Conservation (phyloP, 2,113 vertebrate genomes). For the Hepsetus odoe region DNA sequence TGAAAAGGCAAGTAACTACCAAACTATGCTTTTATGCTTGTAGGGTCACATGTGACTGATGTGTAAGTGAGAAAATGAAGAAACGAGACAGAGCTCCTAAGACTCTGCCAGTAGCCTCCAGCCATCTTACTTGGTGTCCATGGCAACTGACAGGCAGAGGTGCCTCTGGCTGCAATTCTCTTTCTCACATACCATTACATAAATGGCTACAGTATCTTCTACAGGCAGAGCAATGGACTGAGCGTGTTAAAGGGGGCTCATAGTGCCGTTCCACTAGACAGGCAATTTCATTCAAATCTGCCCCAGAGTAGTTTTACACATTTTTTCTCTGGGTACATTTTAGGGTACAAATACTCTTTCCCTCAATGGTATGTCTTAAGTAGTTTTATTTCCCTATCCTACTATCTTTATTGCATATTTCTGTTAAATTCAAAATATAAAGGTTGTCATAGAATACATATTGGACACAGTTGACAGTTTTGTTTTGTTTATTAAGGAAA, state of each 20-base stretch:
- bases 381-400: no score
- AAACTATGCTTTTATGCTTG: no score
- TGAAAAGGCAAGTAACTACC: background rate
- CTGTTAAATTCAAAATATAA: no score
- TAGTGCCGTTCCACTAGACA: background rate
- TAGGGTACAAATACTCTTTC: no score
- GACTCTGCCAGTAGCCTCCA: conserved; percentile 56
- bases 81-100: conserved; percentile 44
- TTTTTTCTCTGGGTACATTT: no score
- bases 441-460: no score
- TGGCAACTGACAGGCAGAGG: conserved; percentile 82
- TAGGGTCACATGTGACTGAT: background rate
- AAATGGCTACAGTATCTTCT: conserved; percentile 57
- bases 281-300: no score
- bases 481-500: no score
- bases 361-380: no score
- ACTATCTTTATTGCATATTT: no score
- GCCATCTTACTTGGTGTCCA: conserved; percentile 73
- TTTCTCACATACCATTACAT: conserved; percentile 61
- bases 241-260: background rate
- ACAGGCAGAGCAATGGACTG: conserved; percentile 36
- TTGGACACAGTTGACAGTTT: no score
- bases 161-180: conserved; percentile 66
- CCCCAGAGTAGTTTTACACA: no score
- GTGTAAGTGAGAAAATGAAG: conserved; percentile 24